phyloP scores from a whole-genome alignment of 2,797 vertebrate genomes.

The Gorsachius magnificus region DNA sequence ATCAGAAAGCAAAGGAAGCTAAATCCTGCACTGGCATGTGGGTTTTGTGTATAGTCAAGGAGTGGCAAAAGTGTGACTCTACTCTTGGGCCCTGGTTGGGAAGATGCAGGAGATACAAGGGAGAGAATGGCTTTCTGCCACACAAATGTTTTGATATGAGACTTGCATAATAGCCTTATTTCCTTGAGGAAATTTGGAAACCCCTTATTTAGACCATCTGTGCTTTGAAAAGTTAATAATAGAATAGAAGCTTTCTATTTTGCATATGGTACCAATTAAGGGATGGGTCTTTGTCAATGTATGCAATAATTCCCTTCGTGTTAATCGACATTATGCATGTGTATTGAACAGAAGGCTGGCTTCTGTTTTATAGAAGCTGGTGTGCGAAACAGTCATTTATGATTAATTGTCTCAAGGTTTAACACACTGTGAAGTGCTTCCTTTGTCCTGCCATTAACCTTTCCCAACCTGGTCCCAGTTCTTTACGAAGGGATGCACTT shows the following conservation, averaged over 20 bases:
- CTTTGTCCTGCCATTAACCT: background rate
- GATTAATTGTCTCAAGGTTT: background rate
- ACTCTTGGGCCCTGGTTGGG: background rate
- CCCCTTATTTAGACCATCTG: background rate
- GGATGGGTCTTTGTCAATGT: background rate
- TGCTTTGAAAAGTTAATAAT: background rate
- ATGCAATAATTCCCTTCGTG: background rate
- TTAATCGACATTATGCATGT: background rate
- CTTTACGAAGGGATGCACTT: background rate
- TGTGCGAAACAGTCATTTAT: background rate
- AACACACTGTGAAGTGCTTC: background rate
- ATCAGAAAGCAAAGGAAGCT: background rate
- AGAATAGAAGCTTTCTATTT: slow-evolving; percentile 10
- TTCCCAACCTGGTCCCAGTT: background rate
- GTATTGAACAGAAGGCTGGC: background rate
- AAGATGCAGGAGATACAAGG: background rate
- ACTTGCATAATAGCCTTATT: background rate
- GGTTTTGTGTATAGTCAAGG: background rate
- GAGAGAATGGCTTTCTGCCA: background rate
- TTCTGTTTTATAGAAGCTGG: background rate
- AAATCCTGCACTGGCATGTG: background rate
- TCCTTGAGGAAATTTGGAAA: slow-evolving; percentile 1
- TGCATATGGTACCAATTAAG: background rate
- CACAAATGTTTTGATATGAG: background rate
- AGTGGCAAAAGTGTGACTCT: background rate